A percentile compares a stretch with the other conserved stretches of the same genome.
Evolutionary conservation across 2,797 vertebrate species (phyloP).

Genomic region (Megalops cyprinoides): DNA sequence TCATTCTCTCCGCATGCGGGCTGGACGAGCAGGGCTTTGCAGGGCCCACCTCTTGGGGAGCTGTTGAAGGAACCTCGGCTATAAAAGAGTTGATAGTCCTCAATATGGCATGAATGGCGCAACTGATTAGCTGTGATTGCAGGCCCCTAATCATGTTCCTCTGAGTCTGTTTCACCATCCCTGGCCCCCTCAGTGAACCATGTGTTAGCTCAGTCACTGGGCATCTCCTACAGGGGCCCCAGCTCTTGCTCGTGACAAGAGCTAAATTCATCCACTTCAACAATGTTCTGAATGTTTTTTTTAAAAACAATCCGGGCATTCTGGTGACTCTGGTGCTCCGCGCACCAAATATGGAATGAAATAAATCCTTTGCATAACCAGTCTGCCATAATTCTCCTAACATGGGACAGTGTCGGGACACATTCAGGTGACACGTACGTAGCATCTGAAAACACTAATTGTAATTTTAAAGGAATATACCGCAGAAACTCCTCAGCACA

Average conservation of each 20-base stretch:
- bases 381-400: neutral
- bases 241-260: slow-evolving; percentile 22
- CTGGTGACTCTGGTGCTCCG: too few species aligned
- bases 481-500: neutral
- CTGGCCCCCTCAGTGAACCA: neutral
- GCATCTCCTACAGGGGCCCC: neutral
- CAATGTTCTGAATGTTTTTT: neutral
- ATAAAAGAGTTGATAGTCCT: slow-evolving; percentile 50
- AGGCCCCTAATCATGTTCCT: slow-evolving; percentile 32
- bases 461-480: neutral
- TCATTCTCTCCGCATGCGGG: slow-evolving; percentile 41
- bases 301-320: too few species aligned
- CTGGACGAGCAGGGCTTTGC: slow-evolving; percentile 47
- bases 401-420: neutral
- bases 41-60: slow-evolving; percentile 49
- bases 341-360: too few species aligned
- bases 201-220: neutral
- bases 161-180: neutral
- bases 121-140: slow-evolving; percentile 40
- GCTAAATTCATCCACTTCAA: slow-evolving; percentile 27
- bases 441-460: neutral
- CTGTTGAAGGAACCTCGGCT: slow-evolving; percentile 25
- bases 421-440: neutral
- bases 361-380: too few species aligned
- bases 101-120: slow-evolving; percentile 40